Base-by-base conservation (phyloP, 2,113 vertebrate genomes). In the Pygoscelis adeliae region DNA sequence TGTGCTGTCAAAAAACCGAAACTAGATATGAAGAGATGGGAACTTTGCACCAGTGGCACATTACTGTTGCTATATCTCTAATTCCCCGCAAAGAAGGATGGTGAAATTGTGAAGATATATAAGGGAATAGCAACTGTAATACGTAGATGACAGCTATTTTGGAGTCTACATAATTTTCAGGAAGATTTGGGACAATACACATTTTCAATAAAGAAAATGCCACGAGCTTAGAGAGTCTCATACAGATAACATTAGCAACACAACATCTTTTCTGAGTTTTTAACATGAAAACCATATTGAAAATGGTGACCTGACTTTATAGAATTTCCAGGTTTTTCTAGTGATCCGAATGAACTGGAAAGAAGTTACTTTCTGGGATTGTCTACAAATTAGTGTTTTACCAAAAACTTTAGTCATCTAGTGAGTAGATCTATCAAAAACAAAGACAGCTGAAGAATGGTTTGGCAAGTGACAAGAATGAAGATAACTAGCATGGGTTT, bases 1-100 rank as follows among this genome's bases (percentile, higher is more conserved):
- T 15, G 15, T 78, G 29, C 47, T 5, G 2, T 50, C 55, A 80
- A 55, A 80, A 32, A 9, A 3, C 0, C 2, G 0, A 56, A 40
- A 27, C 3, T 25, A 72, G 20, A 29, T 30, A 18, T 2, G 25
- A 67, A 67, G 38, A 50, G 20, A 40, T 5, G 15, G 34, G 58
- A 81, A 25, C 26, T 81, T 18, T 17, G 58, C 9, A 34, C 47
- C 40, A 27, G 23, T 23, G 44, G 15, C 29, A 34, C 13, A 5
- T 66, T 20, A 8, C 5, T 61, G 59, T 40, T 44, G 44, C 30
- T 25, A 5, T 4, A 23, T 65, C 34, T 49, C 25, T 49, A 53
- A 40, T 23, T 81, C 6, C 46, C 16, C 15, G 4, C 10, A 40
- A 22, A 38, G 23, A 38, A 70, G 46, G 30, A 40, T 1, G 5